Base-by-base conservation (phyloP, 2,113 vertebrate genomes). In the Protobothrops mucrosquamatus region DNA sequence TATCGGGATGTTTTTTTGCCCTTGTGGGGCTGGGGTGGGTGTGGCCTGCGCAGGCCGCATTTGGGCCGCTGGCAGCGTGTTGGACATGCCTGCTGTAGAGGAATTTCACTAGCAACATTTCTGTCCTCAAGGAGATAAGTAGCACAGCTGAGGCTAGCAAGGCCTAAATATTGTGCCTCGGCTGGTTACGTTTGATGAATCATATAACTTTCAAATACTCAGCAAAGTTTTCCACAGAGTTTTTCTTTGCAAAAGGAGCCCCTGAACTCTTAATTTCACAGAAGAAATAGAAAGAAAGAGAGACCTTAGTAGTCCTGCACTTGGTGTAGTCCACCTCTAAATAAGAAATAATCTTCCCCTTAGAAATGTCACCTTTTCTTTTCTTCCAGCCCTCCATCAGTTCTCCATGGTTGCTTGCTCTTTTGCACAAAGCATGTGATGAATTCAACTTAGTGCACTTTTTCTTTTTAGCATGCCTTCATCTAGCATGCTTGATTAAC, bases 401-500 rank as follows among this genome's bases (percentile, higher is more conserved):
- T 56, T 87, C 14, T 39, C 51, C 29, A 23, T 26, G 14, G 29
- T 22, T 29, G 56, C 23, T 90, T 90, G 29, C n/a, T 89, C 56
- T 15, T 89, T 48, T 43, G 55, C 23, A 15, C 10, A 52, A 26
- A 57, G 24, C 74, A 6, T 8, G 46, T 87, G 56, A 46, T 26
- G 56, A 51, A 11, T 90, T 64, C 48, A 29, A 52, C 24, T 61
- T 48, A 26, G 11, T 93, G 89, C 85, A 29, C 52, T 43, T 14
- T 18, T 26, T 87, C 5, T 48, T 57, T 14, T 4, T 6, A 57
- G 14, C 39, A 3, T 55, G 8, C 88, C 22, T 64, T 87, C 48
- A 46, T 55, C 55, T 64, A 29, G 20, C 88, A 23, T 81, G 92
- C 89, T 90, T 54, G 69, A 64, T 90, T 93, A 61, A 90, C 89